Evolutionary conservation across 2,888 invertebrate genomes (phyloP).

Genomic region (Anagyrus pseudococci): DNA sequence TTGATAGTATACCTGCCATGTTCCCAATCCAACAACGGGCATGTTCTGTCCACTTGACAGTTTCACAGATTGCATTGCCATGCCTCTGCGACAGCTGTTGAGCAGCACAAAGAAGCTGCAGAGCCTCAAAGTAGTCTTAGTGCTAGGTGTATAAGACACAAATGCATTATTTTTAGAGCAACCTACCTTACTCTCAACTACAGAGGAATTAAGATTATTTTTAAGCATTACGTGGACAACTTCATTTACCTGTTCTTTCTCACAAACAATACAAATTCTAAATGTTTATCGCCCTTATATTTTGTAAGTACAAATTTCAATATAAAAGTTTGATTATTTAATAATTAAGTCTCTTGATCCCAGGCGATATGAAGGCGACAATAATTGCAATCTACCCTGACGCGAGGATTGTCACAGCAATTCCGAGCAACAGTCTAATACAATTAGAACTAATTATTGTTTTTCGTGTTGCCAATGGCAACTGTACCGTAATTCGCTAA

Average conservation of each 20-base stretch:
- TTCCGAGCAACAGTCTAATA: too few relatives aligned
- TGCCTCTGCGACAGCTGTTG: constrained; percentile 19
- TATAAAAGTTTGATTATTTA: too few relatives aligned
- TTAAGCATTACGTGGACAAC: constrained; percentile 21
- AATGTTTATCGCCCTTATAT: too few relatives aligned
- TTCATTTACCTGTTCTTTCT: constrained; percentile 18
- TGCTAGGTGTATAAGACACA: constrained; percentile 28
- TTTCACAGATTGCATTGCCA: constrained; percentile 48
- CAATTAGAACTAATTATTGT: neutral
- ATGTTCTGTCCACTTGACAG: constrained; percentile 65
- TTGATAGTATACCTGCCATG: constrained; percentile 49
- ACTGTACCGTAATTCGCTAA: neutral
- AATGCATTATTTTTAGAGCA: constrained; percentile 39
- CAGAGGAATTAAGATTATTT: constrained; percentile 33
- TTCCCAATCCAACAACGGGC: constrained; percentile 77
- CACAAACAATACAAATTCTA: neutral
- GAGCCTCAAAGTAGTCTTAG: constrained; percentile 27
- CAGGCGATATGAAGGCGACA: too few relatives aligned
- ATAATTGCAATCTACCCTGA: too few relatives aligned
- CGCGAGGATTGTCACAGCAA: too few relatives aligned
- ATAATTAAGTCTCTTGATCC: too few relatives aligned
- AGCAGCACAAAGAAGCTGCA: constrained; percentile 24
- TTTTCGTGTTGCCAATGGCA: neutral
- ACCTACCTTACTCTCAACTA: constrained; percentile 31
- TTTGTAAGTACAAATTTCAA: too few relatives aligned